These are phyloP conservation scores for Aspiorhynchus laticeps DNA, from an alignment of 2,113 vertebrate genomes.

Conservation along the genomic window DNA sequence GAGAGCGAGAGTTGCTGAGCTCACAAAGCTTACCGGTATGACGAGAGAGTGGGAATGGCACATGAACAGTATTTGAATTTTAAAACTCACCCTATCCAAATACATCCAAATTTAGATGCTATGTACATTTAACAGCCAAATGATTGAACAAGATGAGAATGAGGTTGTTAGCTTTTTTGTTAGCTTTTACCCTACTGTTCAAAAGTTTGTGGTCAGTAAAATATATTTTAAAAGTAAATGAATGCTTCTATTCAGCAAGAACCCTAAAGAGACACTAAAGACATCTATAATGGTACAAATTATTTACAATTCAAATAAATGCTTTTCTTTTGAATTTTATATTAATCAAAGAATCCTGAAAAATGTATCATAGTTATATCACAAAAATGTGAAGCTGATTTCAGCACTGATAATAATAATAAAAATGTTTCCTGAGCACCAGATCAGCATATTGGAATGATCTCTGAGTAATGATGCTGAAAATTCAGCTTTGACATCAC, in stretches of 20 bases:
- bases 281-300: neutral
- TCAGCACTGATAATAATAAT: neutral
- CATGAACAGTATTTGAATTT: neutral
- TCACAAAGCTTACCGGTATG: constrained; percentile 72
- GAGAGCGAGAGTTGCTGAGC: constrained; percentile 69
- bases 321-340: neutral
- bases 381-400: neutral
- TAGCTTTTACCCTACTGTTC: neutral
- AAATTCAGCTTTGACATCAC: neutral
- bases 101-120: neutral
- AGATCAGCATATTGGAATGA: neutral
- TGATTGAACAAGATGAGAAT: neutral
- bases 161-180: neutral
- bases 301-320: neutral
- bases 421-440: neutral
- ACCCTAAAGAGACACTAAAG: neutral
- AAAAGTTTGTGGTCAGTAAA: neutral
- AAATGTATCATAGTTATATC: neutral
- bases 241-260: neutral
- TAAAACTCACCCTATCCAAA: no score
- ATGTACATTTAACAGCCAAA: neutral
- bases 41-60: neutral
- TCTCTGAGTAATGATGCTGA: neutral
- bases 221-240: neutral
- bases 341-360: no score